Evolutionary conservation across 2,888 invertebrate species (phyloP).

Genomic region (Mongoloraphidia duomilia): DNA sequence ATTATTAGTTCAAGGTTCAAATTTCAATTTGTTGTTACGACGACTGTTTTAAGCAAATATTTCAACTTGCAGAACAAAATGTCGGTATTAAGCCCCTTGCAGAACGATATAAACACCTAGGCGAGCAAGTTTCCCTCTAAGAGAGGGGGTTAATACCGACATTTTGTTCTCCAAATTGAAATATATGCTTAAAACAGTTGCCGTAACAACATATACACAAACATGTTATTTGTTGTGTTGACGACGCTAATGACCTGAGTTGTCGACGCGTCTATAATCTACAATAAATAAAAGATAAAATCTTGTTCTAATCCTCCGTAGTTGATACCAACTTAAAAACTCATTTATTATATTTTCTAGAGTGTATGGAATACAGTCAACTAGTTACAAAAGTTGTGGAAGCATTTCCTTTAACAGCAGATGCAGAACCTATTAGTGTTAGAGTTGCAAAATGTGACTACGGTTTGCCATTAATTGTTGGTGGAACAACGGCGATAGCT

Average conservation of each 20-base stretch:
- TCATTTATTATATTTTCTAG: slow-evolving; percentile 26
- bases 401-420: slow-evolving; percentile 36
- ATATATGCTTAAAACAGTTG: too few relatives aligned
- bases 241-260: neutral
- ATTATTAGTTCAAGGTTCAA: too few relatives aligned
- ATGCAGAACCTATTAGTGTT: slow-evolving; percentile 31
- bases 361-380: slow-evolving; percentile 41
- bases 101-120: too few relatives aligned
- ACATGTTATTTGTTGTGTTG: too few relatives aligned
- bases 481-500: slow-evolving; percentile 36
- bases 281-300: neutral
- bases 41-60: too few relatives aligned
- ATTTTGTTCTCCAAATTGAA: too few relatives aligned
- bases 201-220: too few relatives aligned
- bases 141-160: too few relatives aligned
- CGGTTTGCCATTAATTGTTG: slow-evolving; percentile 39
- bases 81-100: too few relatives aligned
- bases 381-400: slow-evolving; percentile 32
- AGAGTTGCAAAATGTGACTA: slow-evolving; percentile 36
- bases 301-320: neutral
- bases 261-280: neutral
- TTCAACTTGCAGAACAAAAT: too few relatives aligned
- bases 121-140: too few relatives aligned
- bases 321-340: neutral
- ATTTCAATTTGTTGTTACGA: too few relatives aligned